Conservation (phyloP, 2,797 vertebrate species). For the Pipistrellus nathusii region DNA sequence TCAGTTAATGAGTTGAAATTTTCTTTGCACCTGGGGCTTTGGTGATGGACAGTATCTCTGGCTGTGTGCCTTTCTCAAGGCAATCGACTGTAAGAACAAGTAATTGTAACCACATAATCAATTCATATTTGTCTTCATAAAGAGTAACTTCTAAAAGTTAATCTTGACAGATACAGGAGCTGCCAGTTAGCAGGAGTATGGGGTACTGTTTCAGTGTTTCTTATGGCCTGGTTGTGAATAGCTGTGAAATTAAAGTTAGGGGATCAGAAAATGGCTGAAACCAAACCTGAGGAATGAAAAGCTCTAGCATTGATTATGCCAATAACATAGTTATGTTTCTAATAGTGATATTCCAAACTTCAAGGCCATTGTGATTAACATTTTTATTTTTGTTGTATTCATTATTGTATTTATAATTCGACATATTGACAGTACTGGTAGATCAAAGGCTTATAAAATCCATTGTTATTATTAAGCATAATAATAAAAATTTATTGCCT, state of each 20-base stretch:
- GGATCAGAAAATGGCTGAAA: not conserved
- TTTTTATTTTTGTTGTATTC: slow-evolving; percentile 42
- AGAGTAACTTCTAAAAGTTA: not conserved
- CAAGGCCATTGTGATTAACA: not conserved
- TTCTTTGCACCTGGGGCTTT: not conserved
- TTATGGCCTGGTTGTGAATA: not conserved
- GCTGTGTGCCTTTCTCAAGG: not conserved
- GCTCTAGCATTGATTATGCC: not conserved
- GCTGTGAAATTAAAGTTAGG: not conserved
- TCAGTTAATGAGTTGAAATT: not conserved
- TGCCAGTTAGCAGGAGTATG: not conserved
- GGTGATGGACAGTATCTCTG: not conserved
- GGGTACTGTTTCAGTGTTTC: not conserved
- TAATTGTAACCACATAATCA: rapidly evolving
- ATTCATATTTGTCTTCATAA: not conserved
- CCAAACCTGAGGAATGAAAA: not conserved
- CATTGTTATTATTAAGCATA: not conserved
- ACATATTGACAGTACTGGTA: not conserved
- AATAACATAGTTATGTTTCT: not conserved
- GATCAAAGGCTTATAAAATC: not conserved
- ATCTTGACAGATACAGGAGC: not conserved
- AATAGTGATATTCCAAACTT: not conserved
- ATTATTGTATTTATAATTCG: not conserved
- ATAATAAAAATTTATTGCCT: not conserved
- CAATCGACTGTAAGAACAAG: rapidly evolving